Evolutionary conservation across 2,888 invertebrate genomes (phyloP), one percentile per base, ranked within the genome.

Genomic region (Limenitis camilla): DNA sequence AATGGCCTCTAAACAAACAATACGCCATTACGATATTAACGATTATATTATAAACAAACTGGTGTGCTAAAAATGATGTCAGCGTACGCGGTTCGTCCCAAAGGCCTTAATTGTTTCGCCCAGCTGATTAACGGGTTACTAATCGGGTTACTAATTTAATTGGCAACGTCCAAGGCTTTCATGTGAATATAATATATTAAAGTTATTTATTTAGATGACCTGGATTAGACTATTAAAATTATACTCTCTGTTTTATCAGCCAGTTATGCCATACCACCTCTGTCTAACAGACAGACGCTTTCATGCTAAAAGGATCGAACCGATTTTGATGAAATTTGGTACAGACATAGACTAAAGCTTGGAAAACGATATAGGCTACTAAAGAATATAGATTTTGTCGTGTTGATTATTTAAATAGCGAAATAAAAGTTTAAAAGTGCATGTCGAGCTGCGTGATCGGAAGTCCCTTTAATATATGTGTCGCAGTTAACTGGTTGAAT

Each of bases 121-220:
- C 39, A 47, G 39, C 47, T 35, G 27, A 43, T 47, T 52, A 54
- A 42, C 51, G 42, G 46, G 42, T 43, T 39, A 29, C 47, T 52
- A 42, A 52, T 52, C 51, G 42, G 46, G 42, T 43, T 39, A 29
- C 47, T 52, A 42, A 52, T 52, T 32, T 28, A 42, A 52, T 52
- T 42, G n/a, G 10, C 44, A 42, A n/a, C 31, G 27, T 36, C 27
- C 39, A 44, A 47, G 27, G 31, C 11, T 29, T 5, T 8, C 28
- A 29, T n/a, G 32, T 42, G 32, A 42, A 32, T 42, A 42, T 42
- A 31, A 19, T 31, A 31, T 30, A 42, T 11, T 5, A 42, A 28
- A 35, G 35, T 35, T 35, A 44, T 29, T 29, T 5, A 8, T 44
- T 6, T 30, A 9, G 27, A 33, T 44, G 27, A 35, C 44, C 10